Evolutionary conservation across 2,113 vertebrate genomes (phyloP).

Genomic region (Otus sunia): DNA sequence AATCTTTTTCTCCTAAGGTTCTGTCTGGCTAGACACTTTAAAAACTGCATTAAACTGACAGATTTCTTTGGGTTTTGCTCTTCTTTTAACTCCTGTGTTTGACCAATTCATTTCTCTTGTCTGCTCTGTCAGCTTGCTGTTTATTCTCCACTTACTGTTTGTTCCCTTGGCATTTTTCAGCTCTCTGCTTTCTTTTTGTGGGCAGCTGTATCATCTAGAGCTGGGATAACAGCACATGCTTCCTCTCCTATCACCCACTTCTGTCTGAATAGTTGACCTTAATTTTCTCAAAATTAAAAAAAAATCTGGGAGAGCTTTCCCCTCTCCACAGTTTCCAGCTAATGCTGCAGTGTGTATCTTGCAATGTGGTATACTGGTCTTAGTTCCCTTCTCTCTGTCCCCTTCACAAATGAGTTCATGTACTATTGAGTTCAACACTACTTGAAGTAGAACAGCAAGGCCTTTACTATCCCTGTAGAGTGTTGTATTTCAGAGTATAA

Average conservation of each 20-base stretch:
- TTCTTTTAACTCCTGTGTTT: background rate
- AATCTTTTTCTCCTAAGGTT: background rate
- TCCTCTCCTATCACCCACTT: background rate
- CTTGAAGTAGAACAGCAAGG: background rate
- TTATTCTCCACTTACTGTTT: background rate
- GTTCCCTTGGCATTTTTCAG: background rate
- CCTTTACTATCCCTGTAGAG: background rate
- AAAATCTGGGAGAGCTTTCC: background rate
- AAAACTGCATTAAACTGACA: slow-evolving; percentile 6
- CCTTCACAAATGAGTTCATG: background rate
- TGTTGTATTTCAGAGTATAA: background rate
- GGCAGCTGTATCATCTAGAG: background rate
- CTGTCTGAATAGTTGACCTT: background rate
- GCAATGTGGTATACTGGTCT: background rate
- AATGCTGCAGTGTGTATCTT: background rate
- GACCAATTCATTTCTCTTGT: slow-evolving; percentile 12
- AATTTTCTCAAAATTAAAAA: background rate
- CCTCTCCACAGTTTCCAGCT: background rate
- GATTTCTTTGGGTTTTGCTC: background rate
- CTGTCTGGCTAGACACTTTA: background rate
- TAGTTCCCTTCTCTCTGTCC: background rate
- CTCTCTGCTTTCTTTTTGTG: background rate
- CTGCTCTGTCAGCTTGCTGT: background rate
- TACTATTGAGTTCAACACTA: background rate
- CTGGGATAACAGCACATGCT: background rate